phyloP scores from a whole-genome alignment of 2,113 vertebrate species.

The Chionomys nivalis region DNA sequence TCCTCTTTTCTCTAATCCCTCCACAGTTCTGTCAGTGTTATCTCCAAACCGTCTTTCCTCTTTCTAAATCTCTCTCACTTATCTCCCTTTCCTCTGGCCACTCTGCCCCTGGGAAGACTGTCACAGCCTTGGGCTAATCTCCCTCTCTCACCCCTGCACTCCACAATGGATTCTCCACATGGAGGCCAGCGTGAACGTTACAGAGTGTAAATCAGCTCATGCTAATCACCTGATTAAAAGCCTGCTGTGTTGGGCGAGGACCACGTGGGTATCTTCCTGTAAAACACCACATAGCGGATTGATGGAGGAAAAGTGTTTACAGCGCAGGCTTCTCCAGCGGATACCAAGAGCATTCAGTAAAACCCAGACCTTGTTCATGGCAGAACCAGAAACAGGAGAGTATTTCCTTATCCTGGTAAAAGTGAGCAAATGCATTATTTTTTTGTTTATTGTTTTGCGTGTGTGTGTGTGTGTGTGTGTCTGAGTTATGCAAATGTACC shows the following conservation, averaged over 20 bases:
- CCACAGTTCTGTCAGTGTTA: background rate
- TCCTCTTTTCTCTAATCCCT: background rate
- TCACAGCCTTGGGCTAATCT: background rate
- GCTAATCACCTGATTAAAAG: slow-evolving; percentile 52
- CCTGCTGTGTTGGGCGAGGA: slow-evolving; percentile 6
- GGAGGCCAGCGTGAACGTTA: slow-evolving; percentile 1
- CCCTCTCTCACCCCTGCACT: background rate
- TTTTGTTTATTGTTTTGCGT: background rate
- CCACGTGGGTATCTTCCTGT: slow-evolving; percentile 2
- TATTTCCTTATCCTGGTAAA: background rate
- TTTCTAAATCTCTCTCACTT: background rate
- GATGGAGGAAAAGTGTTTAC: background rate
- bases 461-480: background rate
- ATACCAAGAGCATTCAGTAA: background rate
- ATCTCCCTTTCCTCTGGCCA: background rate
- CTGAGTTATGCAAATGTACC: background rate
- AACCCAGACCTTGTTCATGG: background rate
- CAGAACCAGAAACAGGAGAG: background rate
- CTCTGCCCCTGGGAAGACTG: background rate
- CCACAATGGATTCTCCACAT: background rate
- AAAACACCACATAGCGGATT: slow-evolving; percentile 3
- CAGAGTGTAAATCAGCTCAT: slow-evolving; percentile 50
- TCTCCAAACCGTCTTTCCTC: background rate
- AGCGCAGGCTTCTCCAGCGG: background rate
- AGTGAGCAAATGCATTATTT: background rate